Base-by-base conservation (phyloP, 2,113 vertebrate species). In the Crotalus horridus region DNA sequence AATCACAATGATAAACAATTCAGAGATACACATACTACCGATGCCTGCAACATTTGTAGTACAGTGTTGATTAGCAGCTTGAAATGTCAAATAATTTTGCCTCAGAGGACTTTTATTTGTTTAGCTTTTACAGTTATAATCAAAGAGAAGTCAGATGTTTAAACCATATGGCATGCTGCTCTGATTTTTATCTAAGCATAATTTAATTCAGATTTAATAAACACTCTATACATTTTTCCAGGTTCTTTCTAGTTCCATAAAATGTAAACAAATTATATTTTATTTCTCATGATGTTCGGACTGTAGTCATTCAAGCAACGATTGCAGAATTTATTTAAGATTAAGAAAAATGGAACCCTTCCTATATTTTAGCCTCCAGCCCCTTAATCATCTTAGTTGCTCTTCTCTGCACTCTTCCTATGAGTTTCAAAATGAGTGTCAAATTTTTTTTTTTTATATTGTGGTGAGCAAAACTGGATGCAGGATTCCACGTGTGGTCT, bases 151-250 rank as follows among this genome's bases (percentile, higher is more conserved):
- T 92, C 54, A 85, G 48, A 89, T 89, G 53, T 89, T 89, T 85
- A 92, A 61, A 89, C 53, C 24, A 74, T 48, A 56, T 56, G 17
- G 53, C 53, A 48, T n/a, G 64, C 61, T 46, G 48, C 88, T 58
- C 87, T 85, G 39, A 81, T 81, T 81, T 92, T 92, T 81, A 92
- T 92, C 51, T 48, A 81, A 92, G 61, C 55, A 88, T 74, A 89
- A 89, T 92, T 92, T 81, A 89, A 89, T 92, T 89, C 53, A 89
- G 81, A 81, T 89, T 81, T 53, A 85, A 88, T 74, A 81, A 55
- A 56, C 51, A n/a, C n/a, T 4, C 46, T 88, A 54, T 54, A 88
- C 64, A 48, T 88, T 58, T 74, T 53, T 46, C 61, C 17, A 46
- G 91, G 20, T 61, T 39, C 85, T 89, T 92, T 29, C n/a, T 53